Conservation (phyloP, 1,140 invertebrate species). For the Meloidogyne exigua region DNA sequence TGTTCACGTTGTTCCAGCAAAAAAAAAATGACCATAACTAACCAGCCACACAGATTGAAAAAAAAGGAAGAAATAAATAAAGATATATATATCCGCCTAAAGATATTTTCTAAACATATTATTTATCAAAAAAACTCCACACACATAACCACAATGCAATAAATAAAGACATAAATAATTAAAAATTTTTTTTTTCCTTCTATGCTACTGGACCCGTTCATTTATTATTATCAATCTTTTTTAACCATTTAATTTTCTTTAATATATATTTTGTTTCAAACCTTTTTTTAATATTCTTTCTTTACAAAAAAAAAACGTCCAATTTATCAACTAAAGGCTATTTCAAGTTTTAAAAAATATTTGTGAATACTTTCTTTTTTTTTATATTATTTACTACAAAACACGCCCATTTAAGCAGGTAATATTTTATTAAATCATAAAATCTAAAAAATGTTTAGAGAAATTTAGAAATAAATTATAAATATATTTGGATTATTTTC, state of each 20-base stretch:
- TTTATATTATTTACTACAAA: neutral
- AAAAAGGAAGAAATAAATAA: neutral
- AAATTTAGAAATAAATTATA: neutral
- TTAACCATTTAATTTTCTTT: neutral
- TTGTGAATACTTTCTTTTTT: neutral
- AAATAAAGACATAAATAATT: neutral
- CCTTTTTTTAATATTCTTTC: neutral
- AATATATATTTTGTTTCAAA: neutral
- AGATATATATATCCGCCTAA: neutral
- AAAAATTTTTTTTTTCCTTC: neutral
- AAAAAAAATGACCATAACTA: constrained; percentile 6
- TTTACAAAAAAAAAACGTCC: neutral
- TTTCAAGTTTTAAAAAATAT: neutral
- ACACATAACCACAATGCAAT: neutral
- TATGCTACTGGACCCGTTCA: neutral
- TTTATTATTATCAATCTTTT: neutral
- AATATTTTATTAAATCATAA: neutral
- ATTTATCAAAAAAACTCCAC: neutral
- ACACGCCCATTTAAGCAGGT: neutral
- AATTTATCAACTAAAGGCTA: neutral
- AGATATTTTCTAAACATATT: neutral
- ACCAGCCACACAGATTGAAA: neutral
- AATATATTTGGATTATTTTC: neutral
- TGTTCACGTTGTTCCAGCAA: neutral
- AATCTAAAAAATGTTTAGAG: neutral